Percentiles rank a stretch among this genome's conserved stretches.
Evolutionary conservation across 2,113 vertebrate genomes (phyloP).

Genomic region (Scopus umbretta): DNA sequence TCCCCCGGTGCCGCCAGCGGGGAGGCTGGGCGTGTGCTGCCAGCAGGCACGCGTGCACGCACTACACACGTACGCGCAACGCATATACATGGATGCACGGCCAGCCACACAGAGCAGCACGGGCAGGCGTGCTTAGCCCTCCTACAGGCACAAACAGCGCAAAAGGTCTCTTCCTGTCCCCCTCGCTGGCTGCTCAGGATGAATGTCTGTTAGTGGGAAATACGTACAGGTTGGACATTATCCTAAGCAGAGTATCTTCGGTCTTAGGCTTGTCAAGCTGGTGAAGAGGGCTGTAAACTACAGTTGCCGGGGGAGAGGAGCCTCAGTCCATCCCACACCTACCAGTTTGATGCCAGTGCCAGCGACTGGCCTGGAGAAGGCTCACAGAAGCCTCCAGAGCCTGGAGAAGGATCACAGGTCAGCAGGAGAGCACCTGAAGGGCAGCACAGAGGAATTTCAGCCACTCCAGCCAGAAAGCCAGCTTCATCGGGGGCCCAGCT

Average conservation of each 20-base stretch:
- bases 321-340: neutral
- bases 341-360: neutral
- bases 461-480: too few relatives aligned
- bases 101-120: fast-evolving
- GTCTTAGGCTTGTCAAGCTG: too few relatives aligned
- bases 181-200: neutral
- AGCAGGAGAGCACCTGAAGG: too few relatives aligned
- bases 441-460: too few relatives aligned
- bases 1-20: fast-evolving
- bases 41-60: fast-evolving
- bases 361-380: too few relatives aligned
- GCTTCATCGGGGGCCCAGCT: too few relatives aligned
- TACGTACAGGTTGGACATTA: neutral
- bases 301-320: neutral
- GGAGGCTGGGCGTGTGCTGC: fast-evolving
- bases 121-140: fast-evolving
- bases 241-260: neutral
- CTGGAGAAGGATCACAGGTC: too few relatives aligned
- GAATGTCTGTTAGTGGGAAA: neutral
- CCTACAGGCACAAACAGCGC: neutral
- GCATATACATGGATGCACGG: fast-evolving
- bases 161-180: neutral
- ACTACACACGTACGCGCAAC: fast-evolving
- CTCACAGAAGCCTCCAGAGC: neutral
- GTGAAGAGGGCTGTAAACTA: neutral